A percentile compares a stretch with the other conserved stretches of the same genome.
These are phyloP conservation scores for Linnaemya vulpina DNA, from an alignment of 2,888 invertebrate genomes.

Conservation along the genomic window DNA sequence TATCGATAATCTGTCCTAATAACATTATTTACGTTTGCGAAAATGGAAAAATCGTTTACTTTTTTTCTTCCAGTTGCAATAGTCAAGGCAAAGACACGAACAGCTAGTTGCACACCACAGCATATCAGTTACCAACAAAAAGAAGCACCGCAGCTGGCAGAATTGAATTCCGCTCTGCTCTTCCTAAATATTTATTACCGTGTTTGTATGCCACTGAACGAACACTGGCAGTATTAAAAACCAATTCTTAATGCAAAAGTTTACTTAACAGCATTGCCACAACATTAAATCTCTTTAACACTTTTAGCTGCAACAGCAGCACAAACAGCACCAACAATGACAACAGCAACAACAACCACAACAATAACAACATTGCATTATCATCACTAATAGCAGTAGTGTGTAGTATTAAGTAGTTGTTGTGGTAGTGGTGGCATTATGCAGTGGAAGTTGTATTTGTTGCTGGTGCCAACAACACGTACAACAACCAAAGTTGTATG, in stretches of 20 bases:
- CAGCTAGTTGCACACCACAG: neutral
- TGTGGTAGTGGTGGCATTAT: slow-evolving; percentile 23
- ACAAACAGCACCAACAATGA: slow-evolving; percentile 9
- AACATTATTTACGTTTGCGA: slow-evolving; percentile 53
- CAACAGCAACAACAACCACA: slow-evolving; percentile 13
- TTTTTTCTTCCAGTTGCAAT: neutral
- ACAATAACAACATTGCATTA: slow-evolving; percentile 11
- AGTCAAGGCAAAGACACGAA: neutral
- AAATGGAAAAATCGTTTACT: slow-evolving; percentile 22
- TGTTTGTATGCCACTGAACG: slow-evolving; percentile 15
- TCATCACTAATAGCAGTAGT: slow-evolving; percentile 29
- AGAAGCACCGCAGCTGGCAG: slow-evolving; percentile 33
- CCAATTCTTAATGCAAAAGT: slow-evolving; percentile 55
- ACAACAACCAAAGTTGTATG: slow-evolving; percentile 2
- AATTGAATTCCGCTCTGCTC: neutral
- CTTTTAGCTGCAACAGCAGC: slow-evolving; percentile 36
- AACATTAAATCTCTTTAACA: slow-evolving; percentile 67
- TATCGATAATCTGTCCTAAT: slow-evolving; percentile 60
- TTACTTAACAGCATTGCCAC: slow-evolving; percentile 62
- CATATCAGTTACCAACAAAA: slow-evolving; percentile 43
- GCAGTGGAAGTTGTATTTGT: slow-evolving; percentile 3
- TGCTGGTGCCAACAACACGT: neutral
- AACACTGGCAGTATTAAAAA: slow-evolving; percentile 43
- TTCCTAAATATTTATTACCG: neutral
- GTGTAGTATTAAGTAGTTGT: slow-evolving; percentile 19